Evolutionary conservation across 2,888 invertebrate species (phyloP).

Genomic region (Plagiodera versicolora): DNA sequence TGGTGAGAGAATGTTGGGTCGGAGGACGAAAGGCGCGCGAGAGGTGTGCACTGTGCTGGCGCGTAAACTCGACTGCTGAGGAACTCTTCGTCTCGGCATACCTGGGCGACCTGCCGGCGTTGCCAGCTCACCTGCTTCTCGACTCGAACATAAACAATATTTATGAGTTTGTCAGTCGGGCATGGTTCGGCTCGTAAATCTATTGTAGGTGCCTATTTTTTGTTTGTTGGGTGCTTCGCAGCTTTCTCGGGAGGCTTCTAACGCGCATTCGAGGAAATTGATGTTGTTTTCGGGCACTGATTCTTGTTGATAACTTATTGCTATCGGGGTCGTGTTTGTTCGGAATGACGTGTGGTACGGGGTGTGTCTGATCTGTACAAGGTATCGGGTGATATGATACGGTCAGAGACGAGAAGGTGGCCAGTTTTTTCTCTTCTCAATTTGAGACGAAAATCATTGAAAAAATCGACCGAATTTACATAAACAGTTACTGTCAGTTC

Average conservation of each 20-base stretch:
- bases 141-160: constrained; percentile 56
- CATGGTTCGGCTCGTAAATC: constrained; percentile 55
- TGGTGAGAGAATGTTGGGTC: too few species aligned
- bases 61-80: constrained; percentile 49
- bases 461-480: too few species aligned
- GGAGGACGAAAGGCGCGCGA: too few species aligned
- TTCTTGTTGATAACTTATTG: constrained; percentile 35
- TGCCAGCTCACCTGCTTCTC: constrained; percentile 51
- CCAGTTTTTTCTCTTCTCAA: background rate
- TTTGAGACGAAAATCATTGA: background rate
- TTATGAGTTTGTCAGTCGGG: constrained; percentile 56
- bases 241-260: constrained; percentile 45
- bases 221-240: constrained; percentile 30
- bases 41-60: constrained; percentile 43
- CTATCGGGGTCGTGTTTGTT: constrained; percentile 23
- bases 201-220: constrained; percentile 48
- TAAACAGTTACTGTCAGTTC: too few species aligned
- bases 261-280: constrained; percentile 39
- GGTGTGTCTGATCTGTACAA: background rate
- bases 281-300: constrained; percentile 30
- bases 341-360: constrained; percentile 16
- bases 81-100: constrained; percentile 32
- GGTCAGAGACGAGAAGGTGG: background rate
- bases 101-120: constrained; percentile 51
- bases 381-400: background rate